Base-by-base conservation (phyloP, 1,140 invertebrate species). In the Brachionus koreanus region DNA sequence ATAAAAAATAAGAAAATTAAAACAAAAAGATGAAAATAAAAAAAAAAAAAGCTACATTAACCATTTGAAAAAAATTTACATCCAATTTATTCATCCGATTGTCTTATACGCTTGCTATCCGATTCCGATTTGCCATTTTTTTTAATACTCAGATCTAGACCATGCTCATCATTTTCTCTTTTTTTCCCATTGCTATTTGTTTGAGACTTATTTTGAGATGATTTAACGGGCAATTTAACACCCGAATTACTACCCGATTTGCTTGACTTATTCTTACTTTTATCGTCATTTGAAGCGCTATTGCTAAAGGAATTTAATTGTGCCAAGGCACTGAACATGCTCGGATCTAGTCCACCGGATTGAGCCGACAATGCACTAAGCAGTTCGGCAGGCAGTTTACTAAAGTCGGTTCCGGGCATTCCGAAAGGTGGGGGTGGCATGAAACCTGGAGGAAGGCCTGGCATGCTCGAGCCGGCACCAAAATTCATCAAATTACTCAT, bases 401-500 rank as follows among this genome's bases (percentile, higher is more conserved):
- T 65, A 39, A 79, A 61, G 25, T 79, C 76, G 13, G 74, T 25
- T 10, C 76, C 76, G 16, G 76, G 9, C 12, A 79, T 6, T 13
- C 49, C 49, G 23, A 42, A 42, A 1, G 39, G 49, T 37, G 39
- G 39, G 6, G 76, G 76, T 23, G 76, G 76, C 37, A 74, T 23
- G 0, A 74, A 46, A 33, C 69, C 69, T 7, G 39, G 16, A 7
- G 76, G 52, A 1, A 79, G 13, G 5, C 25, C 49, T 23, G 23
- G 1, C 12, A 52, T 52, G 10, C 49, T 52, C 4, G 74, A n/a
- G 7, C 76, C 76, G 12, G 33, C 61, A 13, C 35, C 35, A 10
- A 79, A 65, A 61, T 65, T 65, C 76, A 79, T 79, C 39, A 79
- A 65, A 65, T 57, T 79, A 25, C 33, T 79, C 76, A 79, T 79